Evolutionary conservation across 2,888 invertebrate species (phyloP), one percentile per base, ranked within the genome.

Genomic region (Melanargia galathea): DNA sequence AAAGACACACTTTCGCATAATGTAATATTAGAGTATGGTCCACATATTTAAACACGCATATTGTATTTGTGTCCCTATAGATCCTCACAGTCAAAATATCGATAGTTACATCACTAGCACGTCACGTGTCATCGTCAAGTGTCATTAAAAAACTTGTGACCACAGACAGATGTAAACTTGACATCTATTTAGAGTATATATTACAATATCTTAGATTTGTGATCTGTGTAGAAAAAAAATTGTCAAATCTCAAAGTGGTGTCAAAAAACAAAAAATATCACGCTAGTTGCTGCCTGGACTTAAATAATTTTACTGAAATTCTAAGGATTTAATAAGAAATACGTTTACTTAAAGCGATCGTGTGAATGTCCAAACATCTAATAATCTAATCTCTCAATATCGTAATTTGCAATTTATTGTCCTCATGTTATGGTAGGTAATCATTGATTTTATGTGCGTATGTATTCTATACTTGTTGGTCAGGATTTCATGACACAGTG

Each of bases 381-480:
- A 54, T 24, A 40, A 22, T 48, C 30, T 57, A 38, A 57, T 48
- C n/a, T 58, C 20, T 63, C 35, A 54, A 55, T 51, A 51, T 35
- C 24, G 16, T 30, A 45, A 38, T 63, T 58, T 49, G 35, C 2
- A 35, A 52, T 35, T 35, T 35, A 58, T 52, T 60, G 43, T 13
- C 40, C 55, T 51, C 46, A 64, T 66, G 66, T 46, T 59, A 66
- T 63, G 66, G 64, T 66, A 66, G 66, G 64, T 66, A 64, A 67
- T 62, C 56, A 62, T 64, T 45, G 64, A 60, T 48, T 67, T 62
- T 40, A 55, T 59, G 52, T 61, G 30, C 54, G 22, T 54, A 38
- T 55, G 43, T 56, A 56, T 58, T 55, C 48, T 56, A 56, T 58
- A 64, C 66, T 64, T 64, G 64, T 67, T 67, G 60, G 66, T 61